These are phyloP conservation scores for Meriones psammophilus DNA, from an alignment of 2,797 vertebrate species.

Conservation along the genomic window DNA sequence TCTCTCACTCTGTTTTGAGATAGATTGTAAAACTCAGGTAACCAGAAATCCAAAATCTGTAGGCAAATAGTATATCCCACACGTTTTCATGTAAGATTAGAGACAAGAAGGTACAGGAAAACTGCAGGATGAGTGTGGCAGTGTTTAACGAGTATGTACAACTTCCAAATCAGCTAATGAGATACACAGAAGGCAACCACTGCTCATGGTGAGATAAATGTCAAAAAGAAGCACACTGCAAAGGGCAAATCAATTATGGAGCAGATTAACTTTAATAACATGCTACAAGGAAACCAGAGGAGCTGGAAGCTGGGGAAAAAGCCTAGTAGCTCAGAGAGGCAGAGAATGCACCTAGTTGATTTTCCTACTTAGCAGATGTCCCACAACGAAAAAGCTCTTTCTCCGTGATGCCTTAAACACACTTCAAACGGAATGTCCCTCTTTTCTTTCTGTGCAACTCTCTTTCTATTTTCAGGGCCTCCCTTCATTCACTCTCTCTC, in stretches of 20 bases:
- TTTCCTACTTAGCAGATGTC: too few species aligned
- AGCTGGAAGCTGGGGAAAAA: too few species aligned
- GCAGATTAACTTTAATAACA: constrained; percentile 56
- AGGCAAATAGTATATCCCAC: background rate
- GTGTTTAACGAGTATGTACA: background rate
- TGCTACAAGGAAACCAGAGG: constrained; percentile 16
- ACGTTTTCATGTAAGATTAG: constrained; percentile 21
- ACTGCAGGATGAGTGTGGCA: background rate
- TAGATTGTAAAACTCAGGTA: background rate
- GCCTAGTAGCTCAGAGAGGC: too few species aligned
- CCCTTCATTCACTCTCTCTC: too few species aligned
- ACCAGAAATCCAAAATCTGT: constrained; percentile 22
- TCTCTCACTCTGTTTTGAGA: background rate
- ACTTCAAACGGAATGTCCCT: too few species aligned
- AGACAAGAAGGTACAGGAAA: background rate
- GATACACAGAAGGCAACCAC: background rate
- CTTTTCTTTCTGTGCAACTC: too few species aligned
- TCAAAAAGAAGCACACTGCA: constrained; percentile 31
- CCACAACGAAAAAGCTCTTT: too few species aligned
- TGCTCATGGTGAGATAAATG: constrained; percentile 29
- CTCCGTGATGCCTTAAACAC: too few species aligned
- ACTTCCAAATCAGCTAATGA: constrained; percentile 11
- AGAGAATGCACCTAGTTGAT: too few species aligned
- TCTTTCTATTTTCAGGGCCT: too few species aligned
- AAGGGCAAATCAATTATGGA: constrained; percentile 63